phyloP scores from a whole-genome alignment of 2,113 vertebrate genomes.

The Puffinus mauretanicus region DNA sequence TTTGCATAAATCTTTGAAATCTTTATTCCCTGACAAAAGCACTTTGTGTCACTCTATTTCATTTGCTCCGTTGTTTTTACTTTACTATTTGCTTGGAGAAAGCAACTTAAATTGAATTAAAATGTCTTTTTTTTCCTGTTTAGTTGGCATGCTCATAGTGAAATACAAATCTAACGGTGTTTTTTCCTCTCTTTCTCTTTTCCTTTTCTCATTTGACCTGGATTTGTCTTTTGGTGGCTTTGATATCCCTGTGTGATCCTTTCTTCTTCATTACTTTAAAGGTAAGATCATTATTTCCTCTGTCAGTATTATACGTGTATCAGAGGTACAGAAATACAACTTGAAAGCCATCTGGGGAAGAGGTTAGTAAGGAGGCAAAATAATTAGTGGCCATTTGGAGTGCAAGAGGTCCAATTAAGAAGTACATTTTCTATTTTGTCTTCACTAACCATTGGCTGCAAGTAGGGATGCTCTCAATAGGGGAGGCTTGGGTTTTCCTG shows the following conservation, averaged over 20 bases:
- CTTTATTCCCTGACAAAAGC: conserved; percentile 8
- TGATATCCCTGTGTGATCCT: conserved; percentile 12
- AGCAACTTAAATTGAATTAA: neutral
- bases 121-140: neutral
- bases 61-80: neutral
- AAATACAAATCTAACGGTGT: neutral
- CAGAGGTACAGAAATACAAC: neutral
- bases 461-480: neutral
- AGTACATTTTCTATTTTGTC: neutral
- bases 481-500: neutral
- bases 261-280: conserved; percentile 4
- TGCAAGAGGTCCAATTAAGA: neutral
- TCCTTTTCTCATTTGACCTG: neutral
- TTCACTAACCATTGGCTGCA: neutral
- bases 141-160: neutral
- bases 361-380: neutral
- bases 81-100: neutral
- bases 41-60: neutral
- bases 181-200: neutral
- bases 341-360: neutral
- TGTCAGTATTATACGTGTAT: neutral
- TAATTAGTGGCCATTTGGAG: neutral
- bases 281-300: conserved; percentile 54
- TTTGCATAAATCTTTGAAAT: conserved; percentile 24
- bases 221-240: conserved; percentile 50